These are phyloP conservation scores for Hemibagrus wyckioides DNA, from an alignment of 2,113 vertebrate genomes.

Conservation along the genomic window DNA sequence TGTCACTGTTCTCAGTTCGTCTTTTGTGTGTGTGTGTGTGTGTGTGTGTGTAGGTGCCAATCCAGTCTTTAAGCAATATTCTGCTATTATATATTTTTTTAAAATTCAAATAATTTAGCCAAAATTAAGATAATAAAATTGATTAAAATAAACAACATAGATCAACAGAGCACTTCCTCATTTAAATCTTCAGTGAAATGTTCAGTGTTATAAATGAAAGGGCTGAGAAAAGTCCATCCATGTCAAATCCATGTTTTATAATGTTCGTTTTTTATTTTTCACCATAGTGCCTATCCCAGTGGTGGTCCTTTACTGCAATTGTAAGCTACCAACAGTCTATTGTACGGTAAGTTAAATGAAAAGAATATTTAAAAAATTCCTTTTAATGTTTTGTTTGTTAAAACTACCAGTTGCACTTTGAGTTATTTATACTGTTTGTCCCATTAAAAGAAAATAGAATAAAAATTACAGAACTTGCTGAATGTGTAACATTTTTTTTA, in stretches of 20 bases:
- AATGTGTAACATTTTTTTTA: neutral
- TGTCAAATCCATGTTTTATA: neutral
- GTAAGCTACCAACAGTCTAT: neutral
- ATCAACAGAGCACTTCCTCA: neutral
- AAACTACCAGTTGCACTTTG: neutral
- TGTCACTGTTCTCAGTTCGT: neutral
- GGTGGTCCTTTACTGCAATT: too few relatives aligned
- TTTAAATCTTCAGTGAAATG: neutral
- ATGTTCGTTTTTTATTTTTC: neutral
- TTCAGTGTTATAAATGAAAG: neutral
- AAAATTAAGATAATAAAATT: neutral
- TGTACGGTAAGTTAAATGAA: conserved; percentile 14
- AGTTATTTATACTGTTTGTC: neutral
- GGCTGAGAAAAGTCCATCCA: neutral
- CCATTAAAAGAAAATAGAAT: neutral
- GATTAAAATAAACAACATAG: neutral
- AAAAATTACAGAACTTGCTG: neutral
- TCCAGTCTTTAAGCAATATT: neutral
- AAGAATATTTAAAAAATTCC: too few relatives aligned
- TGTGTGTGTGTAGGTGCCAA: neutral
- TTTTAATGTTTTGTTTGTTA: neutral
- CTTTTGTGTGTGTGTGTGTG: neutral
- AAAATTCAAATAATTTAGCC: neutral
- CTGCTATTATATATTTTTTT: too few relatives aligned
- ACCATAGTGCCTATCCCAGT: neutral